Percentiles rank a stretch among this genome's conserved stretches.
phyloP scores from a whole-genome alignment of 2,888 invertebrate genomes.

The Digitonthophagus gazella region DNA sequence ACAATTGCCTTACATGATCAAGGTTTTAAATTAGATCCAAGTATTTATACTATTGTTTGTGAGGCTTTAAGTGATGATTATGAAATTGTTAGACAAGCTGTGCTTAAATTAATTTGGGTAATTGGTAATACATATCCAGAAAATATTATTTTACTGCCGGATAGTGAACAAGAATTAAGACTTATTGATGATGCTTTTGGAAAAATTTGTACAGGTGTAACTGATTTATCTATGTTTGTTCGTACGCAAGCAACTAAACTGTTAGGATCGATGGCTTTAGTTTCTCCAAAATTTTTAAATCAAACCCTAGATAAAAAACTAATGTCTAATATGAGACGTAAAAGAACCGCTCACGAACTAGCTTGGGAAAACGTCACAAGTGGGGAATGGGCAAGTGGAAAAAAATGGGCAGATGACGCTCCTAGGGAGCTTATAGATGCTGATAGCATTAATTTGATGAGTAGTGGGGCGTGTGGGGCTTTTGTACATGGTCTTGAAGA shows the following conservation, averaged over 20 bases:
- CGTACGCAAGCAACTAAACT: conserved; percentile 81
- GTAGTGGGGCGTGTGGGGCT: conserved; percentile 95
- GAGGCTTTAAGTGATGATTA: conserved; percentile 86
- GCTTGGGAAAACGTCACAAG: conserved; percentile 78
- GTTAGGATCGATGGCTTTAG: conserved; percentile 82
- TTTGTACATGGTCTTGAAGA: conserved; percentile 98
- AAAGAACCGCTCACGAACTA: conserved; percentile 81
- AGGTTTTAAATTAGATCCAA: conserved; percentile 74
- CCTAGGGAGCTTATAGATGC: conserved; percentile 74
- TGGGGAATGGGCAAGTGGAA: conserved; percentile 90
- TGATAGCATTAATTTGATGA: conserved; percentile 74
- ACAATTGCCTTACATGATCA: conserved; percentile 80
- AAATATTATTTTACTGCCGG: conserved; percentile 66
- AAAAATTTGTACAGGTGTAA: conserved; percentile 89
- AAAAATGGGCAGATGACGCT: conserved; percentile 84
- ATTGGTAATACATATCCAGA: conserved; percentile 86
- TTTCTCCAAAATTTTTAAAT: conserved; percentile 85
- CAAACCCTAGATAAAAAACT: conserved; percentile 98
- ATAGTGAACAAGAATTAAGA: conserved; percentile 80
- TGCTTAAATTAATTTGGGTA: conserved; percentile 81
- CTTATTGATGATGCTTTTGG: conserved; percentile 96
- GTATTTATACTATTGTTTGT: conserved; percentile 68
- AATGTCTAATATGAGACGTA: conserved; percentile 84
- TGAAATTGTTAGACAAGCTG: conserved; percentile 86
- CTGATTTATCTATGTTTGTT: conserved; percentile 87